Evolutionary conservation across 2,888 invertebrate species (phyloP), one percentile per base, ranked within the genome.

Genomic region (Ichneumoninae sp.): DNA sequence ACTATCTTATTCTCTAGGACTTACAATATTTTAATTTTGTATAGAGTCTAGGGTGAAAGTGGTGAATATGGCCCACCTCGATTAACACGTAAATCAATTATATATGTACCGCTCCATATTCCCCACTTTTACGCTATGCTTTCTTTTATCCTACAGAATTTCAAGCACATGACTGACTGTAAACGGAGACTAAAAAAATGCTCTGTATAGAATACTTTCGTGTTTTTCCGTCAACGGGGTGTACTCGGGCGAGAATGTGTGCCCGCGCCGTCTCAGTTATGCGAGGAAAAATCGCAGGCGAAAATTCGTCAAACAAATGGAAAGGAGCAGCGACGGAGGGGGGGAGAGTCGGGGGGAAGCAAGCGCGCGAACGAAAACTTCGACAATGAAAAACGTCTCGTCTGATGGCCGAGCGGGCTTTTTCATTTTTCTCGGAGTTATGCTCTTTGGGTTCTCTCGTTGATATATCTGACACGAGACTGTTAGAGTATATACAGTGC

Each of bases 321-420:
- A 77, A 52, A 52, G 57, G 57, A 57, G 47, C 6, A 50, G 50
- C 68, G 47, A 22, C 16, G 47, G 63, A 19, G 44, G 30, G 40
- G 40, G 8, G 22, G 22, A 40, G 22, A 73, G 13, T 50, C 40
- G 4, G 63, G 16, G 16, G n/a, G 4, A 30, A 26, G 40, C 54
- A 65, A 69, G 47, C 66, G 70, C 54, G 76, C 54, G 65, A 54
- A 74, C 47, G 69, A 81, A 77, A 81, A 81, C 73, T 81, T 84
- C 13, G 57, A 78, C 69, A 81, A 84, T 81, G 81, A 81, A 78
- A 78, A 81, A 78, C 63, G 68, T 33, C 60, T 69, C n/a, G 65
- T 36, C 44, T 69, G 54, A 57, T 57, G 57, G n/a, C 33, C 22
- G 68, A 63, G 52, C 33, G 66, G 70, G 54, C 78, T 81, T 81